Base-by-base conservation (phyloP, 2,888 invertebrate genomes). In the Pasiphila rectangulata region DNA sequence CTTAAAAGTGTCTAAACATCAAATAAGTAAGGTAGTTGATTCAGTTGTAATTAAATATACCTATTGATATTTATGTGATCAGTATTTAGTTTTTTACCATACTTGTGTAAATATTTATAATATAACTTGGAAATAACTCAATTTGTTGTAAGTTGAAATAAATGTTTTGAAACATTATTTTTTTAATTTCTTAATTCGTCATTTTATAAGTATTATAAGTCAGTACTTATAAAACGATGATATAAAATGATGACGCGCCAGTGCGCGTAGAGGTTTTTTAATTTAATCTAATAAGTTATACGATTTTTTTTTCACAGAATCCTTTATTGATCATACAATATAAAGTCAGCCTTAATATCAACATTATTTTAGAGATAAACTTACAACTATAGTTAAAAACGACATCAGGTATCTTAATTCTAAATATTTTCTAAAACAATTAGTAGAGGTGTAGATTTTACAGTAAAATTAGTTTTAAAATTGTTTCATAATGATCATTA, bases 311-410 rank as follows among this genome's bases (percentile, higher is more conserved):
- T n/a, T n/a, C n/a, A n/a, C n/a, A n/a, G n/a, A n/a, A n/a, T n/a
- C n/a, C n/a, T n/a, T n/a, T n/a, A n/a, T n/a, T n/a, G n/a, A n/a
- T n/a, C n/a, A n/a, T n/a, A n/a, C n/a, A n/a, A n/a, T 67, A 67
- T 50, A 69, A 67, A 66, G 41, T 54, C 66, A 56, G 46, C 53
- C 62, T 63, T 58, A 49, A 57, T 56, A 62, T 48, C 37, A 53
- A 50, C 38, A 16, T 32, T 17, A 32, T 17, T 19, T n/a, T n/a
- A 15, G 36, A 46, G 50, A 32, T 46, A 56, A 47, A 48, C 37
- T 50, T 49, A 48, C 20, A 27, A 52, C 12, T 27, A 10, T 23
- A 2, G n/a, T 13, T 16, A 6, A 38, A n/a, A 40, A 13, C 19
- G 16, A 23, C 30, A 16, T 51, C 37, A 35, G 50, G 43, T 59